Conservation (phyloP, 2,113 vertebrate species). For the Taurulus bubalis region DNA sequence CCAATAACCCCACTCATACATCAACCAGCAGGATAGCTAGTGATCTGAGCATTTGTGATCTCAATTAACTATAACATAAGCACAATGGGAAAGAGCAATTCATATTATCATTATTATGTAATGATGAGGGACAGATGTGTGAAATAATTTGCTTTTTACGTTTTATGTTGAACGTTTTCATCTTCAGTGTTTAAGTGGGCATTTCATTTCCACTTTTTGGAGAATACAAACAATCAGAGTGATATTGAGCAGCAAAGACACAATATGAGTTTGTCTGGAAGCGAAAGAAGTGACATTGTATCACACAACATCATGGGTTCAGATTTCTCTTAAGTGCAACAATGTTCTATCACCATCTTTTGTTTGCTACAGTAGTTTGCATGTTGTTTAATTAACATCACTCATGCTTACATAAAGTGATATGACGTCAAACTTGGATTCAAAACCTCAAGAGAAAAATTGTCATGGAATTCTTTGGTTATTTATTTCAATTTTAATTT, state of each 20-base stretch:
- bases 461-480: neutral
- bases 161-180: neutral
- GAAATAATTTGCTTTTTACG: neutral
- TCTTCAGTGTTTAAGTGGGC: neutral
- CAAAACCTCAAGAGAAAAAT: neutral
- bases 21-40: slow-evolving; percentile 43
- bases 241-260: neutral
- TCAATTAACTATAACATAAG: neutral
- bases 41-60: neutral
- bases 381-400: slow-evolving; percentile 51
- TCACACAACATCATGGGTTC: neutral
- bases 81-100: neutral
- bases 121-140: neutral
- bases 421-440: slow-evolving; percentile 43
- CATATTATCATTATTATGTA: neutral
- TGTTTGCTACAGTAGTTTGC: slow-evolving; percentile 39
- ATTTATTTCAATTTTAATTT: neutral
- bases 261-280: neutral
- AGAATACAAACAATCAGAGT: slow-evolving; percentile 1
- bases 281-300: neutral
- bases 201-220: neutral
- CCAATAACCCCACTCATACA: slow-evolving; percentile 43
- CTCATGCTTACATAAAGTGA: neutral
- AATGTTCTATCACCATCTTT: neutral
- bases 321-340: neutral